Evolutionary conservation across 64 coral and sea anemone species (phyloP).

Genomic region (Montipora cactus): DNA sequence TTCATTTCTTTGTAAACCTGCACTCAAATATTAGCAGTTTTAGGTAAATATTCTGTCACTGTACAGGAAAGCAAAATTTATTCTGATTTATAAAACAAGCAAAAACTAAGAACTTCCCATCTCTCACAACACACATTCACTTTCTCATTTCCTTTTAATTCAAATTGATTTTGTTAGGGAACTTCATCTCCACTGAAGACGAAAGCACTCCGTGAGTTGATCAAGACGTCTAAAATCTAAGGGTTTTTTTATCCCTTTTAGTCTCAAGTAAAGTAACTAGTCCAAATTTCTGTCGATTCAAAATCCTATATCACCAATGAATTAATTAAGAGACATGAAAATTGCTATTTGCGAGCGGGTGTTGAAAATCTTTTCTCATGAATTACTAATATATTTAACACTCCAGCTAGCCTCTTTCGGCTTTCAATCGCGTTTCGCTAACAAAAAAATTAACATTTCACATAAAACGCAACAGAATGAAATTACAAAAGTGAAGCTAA

Average conservation of each 20-base stretch:
- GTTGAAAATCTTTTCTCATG: neutral
- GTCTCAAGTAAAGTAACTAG: neutral
- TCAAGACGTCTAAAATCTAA: neutral
- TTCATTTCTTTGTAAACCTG: neutral
- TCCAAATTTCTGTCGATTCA: neutral
- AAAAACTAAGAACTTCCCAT: neutral
- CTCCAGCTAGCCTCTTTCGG: neutral
- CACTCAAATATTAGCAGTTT: slow-evolving; percentile 36
- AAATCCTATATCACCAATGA: neutral
- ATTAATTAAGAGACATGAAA: slow-evolving; percentile 17
- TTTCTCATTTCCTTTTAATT: slow-evolving; percentile 37
- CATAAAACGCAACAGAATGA: neutral
- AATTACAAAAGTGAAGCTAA: neutral
- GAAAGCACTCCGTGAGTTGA: neutral
- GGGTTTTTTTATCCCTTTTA: neutral
- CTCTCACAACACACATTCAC: slow-evolving; percentile 1
- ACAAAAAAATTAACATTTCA: slow-evolving; percentile 21
- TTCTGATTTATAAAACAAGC: slow-evolving; percentile 36
- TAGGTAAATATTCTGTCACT: slow-evolving; percentile 33
- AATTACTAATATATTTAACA: slow-evolving; percentile 9
- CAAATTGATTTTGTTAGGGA: neutral
- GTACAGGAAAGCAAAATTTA: slow-evolving; percentile 1
- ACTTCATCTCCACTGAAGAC: neutral
- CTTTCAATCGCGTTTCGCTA: neutral
- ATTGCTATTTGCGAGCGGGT: neutral